A percentile compares a stretch with the other conserved stretches of the same genome.
phyloP scores from a whole-genome alignment of 2,113 vertebrate species.

The Australoheros scitulus region DNA sequence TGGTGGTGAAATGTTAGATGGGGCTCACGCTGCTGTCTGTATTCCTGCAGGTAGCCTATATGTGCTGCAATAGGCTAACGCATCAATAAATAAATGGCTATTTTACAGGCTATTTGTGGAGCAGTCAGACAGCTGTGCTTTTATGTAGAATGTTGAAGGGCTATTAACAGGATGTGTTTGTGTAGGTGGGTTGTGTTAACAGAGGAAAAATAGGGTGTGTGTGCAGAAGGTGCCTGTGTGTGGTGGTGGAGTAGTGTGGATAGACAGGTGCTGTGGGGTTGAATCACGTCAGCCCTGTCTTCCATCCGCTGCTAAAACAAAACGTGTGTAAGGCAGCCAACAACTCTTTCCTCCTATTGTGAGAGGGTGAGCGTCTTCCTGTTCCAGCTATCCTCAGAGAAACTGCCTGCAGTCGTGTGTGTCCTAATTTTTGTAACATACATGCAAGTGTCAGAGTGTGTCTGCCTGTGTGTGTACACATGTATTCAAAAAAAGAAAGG shows the following conservation, averaged over 20 bases:
- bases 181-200: slow-evolving; percentile 14
- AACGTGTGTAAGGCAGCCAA: slow-evolving; percentile 69
- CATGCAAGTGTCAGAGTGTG: slow-evolving; percentile 1
- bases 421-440: slow-evolving; percentile 7
- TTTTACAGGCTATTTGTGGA: slow-evolving; percentile 51
- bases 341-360: slow-evolving; percentile 79
- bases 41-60: slow-evolving; percentile 46
- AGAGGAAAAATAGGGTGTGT: slow-evolving; percentile 20
- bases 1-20: slow-evolving; percentile 54
- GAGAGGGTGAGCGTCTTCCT: slow-evolving; percentile 59
- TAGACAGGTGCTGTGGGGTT: slow-evolving; percentile 72
- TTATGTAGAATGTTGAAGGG: slow-evolving; percentile 35
- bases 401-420: slow-evolving; percentile 28
- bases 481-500: slow-evolving; percentile 29
- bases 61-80: slow-evolving; percentile 30
- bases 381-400: slow-evolving; percentile 54
- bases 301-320: slow-evolving; percentile 63
- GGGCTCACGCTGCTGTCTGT: slow-evolving; percentile 24
- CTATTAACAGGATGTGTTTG: slow-evolving; percentile 61
- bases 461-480: slow-evolving; percentile 24
- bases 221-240: slow-evolving; percentile 12
- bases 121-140: slow-evolving; percentile 58
- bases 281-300: slow-evolving; percentile 55
- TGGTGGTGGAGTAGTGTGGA: slow-evolving; percentile 26
- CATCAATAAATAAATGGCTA: slow-evolving; percentile 33